Conservation (phyloP, 2,113 vertebrate genomes). For the Lates calcarifer region DNA sequence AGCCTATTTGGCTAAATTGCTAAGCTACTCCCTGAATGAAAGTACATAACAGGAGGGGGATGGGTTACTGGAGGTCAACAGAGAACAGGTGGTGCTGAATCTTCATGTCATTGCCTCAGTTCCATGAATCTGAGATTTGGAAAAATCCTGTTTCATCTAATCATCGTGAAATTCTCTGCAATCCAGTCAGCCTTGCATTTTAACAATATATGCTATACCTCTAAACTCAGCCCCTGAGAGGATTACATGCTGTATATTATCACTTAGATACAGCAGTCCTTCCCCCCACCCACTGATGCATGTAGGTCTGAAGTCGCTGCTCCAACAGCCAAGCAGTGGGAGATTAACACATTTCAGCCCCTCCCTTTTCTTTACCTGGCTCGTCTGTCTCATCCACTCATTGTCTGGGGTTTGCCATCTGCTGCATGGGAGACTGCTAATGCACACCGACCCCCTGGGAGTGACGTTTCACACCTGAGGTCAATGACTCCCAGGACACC, state of each 20-base stretch:
- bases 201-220: background rate
- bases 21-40: slow-evolving; percentile 76
- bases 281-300: background rate
- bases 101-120: slow-evolving; percentile 7
- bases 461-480: slow-evolving; percentile 72
- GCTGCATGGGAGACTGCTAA: slow-evolving; percentile 64
- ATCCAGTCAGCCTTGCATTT: background rate
- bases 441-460: slow-evolving; percentile 54
- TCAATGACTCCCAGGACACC: slow-evolving; percentile 65
- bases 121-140: background rate
- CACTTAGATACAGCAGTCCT: background rate
- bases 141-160: background rate
- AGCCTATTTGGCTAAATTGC: slow-evolving; percentile 78
- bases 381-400: slow-evolving; percentile 68
- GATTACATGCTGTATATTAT: background rate
- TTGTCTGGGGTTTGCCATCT: slow-evolving; percentile 73
- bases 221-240: background rate
- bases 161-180: background rate
- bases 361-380: slow-evolving; percentile 64
- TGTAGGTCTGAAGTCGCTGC: slow-evolving; percentile 2
- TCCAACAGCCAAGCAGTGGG: slow-evolving; percentile 15
- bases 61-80: slow-evolving; percentile 60
- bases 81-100: slow-evolving; percentile 56
- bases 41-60: slow-evolving; percentile 43
- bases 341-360: slow-evolving; percentile 51